Conservation (phyloP, 2,113 vertebrate genomes). For the Cercocebus atys region DNA sequence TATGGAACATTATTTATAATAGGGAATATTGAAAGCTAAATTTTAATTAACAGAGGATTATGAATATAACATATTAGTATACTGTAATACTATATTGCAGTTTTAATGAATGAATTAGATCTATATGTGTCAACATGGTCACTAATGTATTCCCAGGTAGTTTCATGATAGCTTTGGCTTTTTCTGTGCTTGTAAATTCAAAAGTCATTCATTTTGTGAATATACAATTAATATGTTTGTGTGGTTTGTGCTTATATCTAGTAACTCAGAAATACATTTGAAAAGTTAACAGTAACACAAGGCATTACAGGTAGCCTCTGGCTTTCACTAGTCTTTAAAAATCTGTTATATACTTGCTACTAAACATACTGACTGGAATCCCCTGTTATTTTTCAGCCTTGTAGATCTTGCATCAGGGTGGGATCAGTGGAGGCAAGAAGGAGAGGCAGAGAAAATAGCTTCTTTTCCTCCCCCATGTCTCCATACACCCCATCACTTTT, state of each 20-base stretch:
- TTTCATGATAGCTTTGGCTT: background rate
- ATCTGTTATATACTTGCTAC: background rate
- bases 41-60: background rate
- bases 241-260: background rate
- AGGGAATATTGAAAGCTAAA: background rate
- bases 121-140: background rate
- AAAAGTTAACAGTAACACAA: conserved; percentile 27
- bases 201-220: background rate
- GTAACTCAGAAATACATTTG: background rate
- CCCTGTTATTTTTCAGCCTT: background rate
- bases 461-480: background rate
- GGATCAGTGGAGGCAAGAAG: background rate
- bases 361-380: background rate
- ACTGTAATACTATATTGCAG: background rate
- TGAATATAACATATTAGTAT: background rate
- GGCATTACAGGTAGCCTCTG: conserved; percentile 10
- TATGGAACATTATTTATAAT: background rate
- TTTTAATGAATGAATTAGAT: conserved; percentile 19
- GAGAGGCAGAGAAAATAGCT: conserved; percentile 2
- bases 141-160: background rate
- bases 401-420: background rate
- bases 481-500: background rate
- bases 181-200: background rate
- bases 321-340: background rate
- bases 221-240: background rate